Conservation (phyloP, 1,140 invertebrate species). For the Rhopalosiphum maidis region DNA sequence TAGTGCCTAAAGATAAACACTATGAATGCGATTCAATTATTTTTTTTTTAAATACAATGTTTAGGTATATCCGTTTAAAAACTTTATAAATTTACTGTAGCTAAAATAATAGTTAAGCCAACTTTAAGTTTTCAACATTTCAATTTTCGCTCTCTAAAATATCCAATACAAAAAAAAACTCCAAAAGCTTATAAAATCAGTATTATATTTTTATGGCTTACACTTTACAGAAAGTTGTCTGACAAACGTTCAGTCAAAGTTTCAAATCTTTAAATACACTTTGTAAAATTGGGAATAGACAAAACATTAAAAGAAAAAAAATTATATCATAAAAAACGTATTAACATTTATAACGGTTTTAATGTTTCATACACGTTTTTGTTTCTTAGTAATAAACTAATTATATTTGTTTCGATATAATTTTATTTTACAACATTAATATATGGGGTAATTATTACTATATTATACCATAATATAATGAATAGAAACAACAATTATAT, state of each 20-base stretch:
- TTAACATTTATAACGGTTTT: background rate
- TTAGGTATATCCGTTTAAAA: background rate
- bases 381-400: background rate
- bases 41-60: background rate
- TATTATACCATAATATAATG: too few species aligned
- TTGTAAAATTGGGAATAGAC: background rate
- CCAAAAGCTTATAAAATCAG: background rate
- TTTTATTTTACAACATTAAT: too few species aligned
- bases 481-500: too few species aligned
- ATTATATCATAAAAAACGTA: background rate
- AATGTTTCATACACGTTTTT: background rate
- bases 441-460: too few species aligned
- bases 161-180: background rate
- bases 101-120: background rate
- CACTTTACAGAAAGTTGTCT: background rate
- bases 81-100: background rate
- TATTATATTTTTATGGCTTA: background rate
- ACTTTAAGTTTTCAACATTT: background rate
- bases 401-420: background rate
- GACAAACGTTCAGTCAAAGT: background rate
- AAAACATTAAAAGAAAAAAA: background rate
- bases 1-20: background rate
- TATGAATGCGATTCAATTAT: background rate
- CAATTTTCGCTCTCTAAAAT: slow-evolving; percentile 4
- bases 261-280: background rate